These are phyloP conservation scores for Melanostoma mellinum DNA, from an alignment of 2,888 invertebrate species.

Conservation along the genomic window DNA sequence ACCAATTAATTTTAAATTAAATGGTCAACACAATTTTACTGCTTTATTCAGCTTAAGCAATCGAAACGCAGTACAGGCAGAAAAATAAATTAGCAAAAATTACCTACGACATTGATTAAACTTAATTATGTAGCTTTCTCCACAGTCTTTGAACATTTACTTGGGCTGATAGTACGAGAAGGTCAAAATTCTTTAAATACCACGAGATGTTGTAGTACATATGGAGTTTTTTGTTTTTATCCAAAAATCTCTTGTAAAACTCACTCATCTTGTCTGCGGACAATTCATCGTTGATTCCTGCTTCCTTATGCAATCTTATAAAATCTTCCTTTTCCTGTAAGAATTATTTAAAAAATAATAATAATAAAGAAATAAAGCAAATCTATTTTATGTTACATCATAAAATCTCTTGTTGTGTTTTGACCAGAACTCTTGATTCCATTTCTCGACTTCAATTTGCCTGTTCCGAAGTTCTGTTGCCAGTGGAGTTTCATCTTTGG, in stretches of 20 bases:
- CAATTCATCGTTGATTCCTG: constrained; percentile 82
- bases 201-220: constrained; percentile 90
- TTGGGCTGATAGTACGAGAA: constrained; percentile 85
- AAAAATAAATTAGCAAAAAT: no score
- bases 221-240: constrained; percentile 90
- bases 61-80: no score
- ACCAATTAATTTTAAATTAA: no score
- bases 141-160: constrained; percentile 83
- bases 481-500: constrained; percentile 86
- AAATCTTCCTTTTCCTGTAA: constrained; percentile 85
- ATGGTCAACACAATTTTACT: no score
- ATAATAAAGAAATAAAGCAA: constrained; percentile 1
- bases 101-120: not conserved
- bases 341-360: constrained; percentile 45
- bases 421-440: constrained; percentile 94
- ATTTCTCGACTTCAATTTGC: constrained; percentile 88
- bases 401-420: constrained; percentile 90
- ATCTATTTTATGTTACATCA: constrained; percentile 82
- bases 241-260: constrained; percentile 93
- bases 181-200: constrained; percentile 89
- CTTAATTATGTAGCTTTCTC: constrained; percentile 37
- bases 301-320: constrained; percentile 82
- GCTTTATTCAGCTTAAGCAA: no score
- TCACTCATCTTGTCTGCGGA: constrained; percentile 93
- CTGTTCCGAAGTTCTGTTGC: constrained; percentile 86